A percentile compares a stretch with the other conserved stretches of the same genome.
phyloP scores from a whole-genome alignment of 2,888 invertebrate genomes.

The Argyresthia albistria region DNA sequence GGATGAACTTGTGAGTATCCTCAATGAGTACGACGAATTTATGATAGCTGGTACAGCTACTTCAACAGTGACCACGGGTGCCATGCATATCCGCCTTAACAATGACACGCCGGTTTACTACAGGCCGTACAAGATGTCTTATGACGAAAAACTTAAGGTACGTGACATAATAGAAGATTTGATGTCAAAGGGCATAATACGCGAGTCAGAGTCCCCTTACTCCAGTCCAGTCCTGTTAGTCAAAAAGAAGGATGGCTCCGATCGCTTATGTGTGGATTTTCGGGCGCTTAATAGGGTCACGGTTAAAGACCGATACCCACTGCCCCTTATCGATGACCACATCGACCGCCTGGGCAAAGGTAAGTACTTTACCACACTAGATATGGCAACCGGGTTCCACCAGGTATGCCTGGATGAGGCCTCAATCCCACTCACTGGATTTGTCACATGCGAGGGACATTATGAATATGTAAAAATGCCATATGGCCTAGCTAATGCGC shows the following conservation, averaged over 20 bases:
- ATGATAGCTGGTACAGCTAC: slow-evolving; percentile 11
- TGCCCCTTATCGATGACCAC: not conserved
- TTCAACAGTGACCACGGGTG: slow-evolving; percentile 13
- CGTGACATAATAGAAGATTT: slow-evolving; percentile 12
- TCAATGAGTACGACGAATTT: slow-evolving; percentile 8
- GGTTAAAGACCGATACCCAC: no score
- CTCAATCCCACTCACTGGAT: not conserved
- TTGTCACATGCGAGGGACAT: not conserved
- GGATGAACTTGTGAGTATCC: slow-evolving; percentile 5
- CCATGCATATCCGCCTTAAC: slow-evolving; percentile 10
- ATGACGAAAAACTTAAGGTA: not conserved
- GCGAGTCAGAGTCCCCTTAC: not conserved
- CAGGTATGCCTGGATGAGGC: not conserved
- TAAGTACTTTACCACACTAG: not conserved
- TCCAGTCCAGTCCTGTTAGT: slow-evolving; percentile 11
- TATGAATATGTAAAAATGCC: not conserved
- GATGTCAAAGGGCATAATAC: slow-evolving; percentile 11
- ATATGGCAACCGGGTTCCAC: not conserved
- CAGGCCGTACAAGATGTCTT: not conserved
- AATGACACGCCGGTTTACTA: slow-evolving; percentile 7
- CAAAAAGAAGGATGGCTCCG: slow-evolving; percentile 14
- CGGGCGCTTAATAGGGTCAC: no score
- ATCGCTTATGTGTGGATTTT: slow-evolving; percentile 7
- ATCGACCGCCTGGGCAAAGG: not conserved
- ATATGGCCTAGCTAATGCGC: not conserved